Percentiles rank a stretch among this genome's conserved stretches.
Conservation (phyloP, 2,113 vertebrate species). For the Coryphaenoides rupestris region DNA sequence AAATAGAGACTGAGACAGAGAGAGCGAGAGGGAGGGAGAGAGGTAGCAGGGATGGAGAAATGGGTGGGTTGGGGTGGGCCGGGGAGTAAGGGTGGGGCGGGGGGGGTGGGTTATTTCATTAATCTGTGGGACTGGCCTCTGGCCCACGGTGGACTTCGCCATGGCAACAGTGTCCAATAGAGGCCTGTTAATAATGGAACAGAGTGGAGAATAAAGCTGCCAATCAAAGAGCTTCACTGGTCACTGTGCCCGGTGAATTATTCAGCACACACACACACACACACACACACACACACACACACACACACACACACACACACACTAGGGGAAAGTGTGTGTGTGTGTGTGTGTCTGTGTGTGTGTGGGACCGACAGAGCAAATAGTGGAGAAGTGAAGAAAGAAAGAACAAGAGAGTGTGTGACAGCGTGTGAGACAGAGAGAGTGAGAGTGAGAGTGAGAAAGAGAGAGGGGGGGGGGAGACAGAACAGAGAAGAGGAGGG, state of each 20-base stretch:
- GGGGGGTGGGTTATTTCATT: slow-evolving; percentile 37
- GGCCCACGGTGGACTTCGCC: slow-evolving; percentile 41
- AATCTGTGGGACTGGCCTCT: slow-evolving; percentile 32
- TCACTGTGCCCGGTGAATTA: slow-evolving; percentile 66
- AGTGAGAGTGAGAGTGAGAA: no score
- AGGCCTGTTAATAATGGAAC: slow-evolving; percentile 69
- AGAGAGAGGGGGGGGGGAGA: no score
- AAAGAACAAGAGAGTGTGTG: no score
- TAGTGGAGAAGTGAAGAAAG: no score
- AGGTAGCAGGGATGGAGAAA: not conserved
- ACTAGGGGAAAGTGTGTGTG: slow-evolving; percentile 11
- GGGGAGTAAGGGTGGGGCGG: not conserved
- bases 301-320: no score
- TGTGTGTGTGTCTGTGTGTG: no score
- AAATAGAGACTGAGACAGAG: no score
- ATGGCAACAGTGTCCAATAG: slow-evolving; percentile 49
- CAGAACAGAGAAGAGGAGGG: no score
- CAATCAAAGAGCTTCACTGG: slow-evolving; percentile 66
- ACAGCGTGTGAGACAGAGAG: no score
- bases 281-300: no score
- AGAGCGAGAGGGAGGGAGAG: not conserved
- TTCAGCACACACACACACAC: slow-evolving; percentile 67
- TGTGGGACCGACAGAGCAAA: no score
- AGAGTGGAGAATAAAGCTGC: slow-evolving; percentile 67
- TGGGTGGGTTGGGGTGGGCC: no score